These are phyloP conservation scores for Brachystomella parvula DNA, from an alignment of 1,140 invertebrate genomes.

Conservation along the genomic window DNA sequence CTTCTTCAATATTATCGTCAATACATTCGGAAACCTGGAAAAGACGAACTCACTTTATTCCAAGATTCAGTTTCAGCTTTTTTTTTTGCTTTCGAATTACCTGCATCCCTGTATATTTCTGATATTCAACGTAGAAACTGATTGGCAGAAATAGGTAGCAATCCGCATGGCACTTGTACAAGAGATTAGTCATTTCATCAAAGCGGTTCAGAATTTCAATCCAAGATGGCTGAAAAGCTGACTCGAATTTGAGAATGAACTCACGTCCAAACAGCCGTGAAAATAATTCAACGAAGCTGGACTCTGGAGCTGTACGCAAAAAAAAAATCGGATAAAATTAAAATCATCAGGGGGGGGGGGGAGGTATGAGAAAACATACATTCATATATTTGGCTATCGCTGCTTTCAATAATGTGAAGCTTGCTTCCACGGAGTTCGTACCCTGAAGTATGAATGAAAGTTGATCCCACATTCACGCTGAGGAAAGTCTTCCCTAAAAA, in stretches of 20 bases:
- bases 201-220: slow-evolving; percentile 32
- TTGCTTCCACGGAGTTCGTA: slow-evolving; percentile 8
- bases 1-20: slow-evolving; percentile 20
- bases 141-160: slow-evolving; percentile 32
- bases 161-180: background rate
- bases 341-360: too few species aligned
- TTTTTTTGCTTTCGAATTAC: slow-evolving; percentile 9
- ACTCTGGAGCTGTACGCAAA: slow-evolving; percentile 28
- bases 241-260: slow-evolving; percentile 31
- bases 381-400: slow-evolving; percentile 10
- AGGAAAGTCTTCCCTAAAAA: slow-evolving; percentile 15
- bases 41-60: background rate
- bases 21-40: slow-evolving; percentile 19
- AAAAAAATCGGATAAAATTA: background rate
- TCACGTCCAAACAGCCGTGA: slow-evolving; percentile 24
- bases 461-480: slow-evolving; percentile 24
- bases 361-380: slow-evolving; percentile 4
- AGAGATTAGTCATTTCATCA: slow-evolving; percentile 28
- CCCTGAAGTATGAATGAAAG: slow-evolving; percentile 23
- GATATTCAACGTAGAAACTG: slow-evolving; percentile 33
- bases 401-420: background rate
- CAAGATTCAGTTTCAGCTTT: background rate
- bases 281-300: slow-evolving; percentile 25
- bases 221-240: slow-evolving; percentile 33
- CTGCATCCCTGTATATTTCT: slow-evolving; percentile 32